These are phyloP conservation scores for Ictalurus furcatus DNA, from an alignment of 2,113 vertebrate genomes.

Conservation along the genomic window DNA sequence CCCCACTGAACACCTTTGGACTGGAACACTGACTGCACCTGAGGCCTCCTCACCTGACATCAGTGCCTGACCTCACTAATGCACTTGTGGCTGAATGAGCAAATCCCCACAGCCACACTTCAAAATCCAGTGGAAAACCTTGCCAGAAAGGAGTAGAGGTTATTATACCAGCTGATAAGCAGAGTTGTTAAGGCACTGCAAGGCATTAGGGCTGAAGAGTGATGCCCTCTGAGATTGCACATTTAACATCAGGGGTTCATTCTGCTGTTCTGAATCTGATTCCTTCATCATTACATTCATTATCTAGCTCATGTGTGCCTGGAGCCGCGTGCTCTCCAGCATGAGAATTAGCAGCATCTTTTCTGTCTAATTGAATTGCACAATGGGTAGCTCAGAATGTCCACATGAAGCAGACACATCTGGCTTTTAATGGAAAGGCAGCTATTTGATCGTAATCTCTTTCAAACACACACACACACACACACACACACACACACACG, in stretches of 20 bases:
- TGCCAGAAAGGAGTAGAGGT: neutral
- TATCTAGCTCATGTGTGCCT: slow-evolving; percentile 21
- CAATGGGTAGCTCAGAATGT: neutral
- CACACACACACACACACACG: neutral
- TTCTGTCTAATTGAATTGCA: slow-evolving; percentile 20
- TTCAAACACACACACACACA: neutral
- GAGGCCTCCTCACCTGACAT: neutral
- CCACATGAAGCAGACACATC: slow-evolving; percentile 13
- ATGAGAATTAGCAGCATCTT: slow-evolving; percentile 24
- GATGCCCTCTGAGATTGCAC: neutral
- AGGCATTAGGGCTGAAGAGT: neutral
- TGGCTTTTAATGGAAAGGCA: slow-evolving; percentile 12
- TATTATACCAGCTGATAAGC: neutral
- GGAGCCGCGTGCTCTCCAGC: slow-evolving; percentile 13
- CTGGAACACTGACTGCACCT: neutral
- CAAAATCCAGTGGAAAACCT: neutral
- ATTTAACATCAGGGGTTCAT: slow-evolving; percentile 20
- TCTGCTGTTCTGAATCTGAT: slow-evolving; percentile 10
- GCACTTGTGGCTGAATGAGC: neutral
- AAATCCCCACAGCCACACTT: neutral
- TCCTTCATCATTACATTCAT: slow-evolving; percentile 16
- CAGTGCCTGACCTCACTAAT: neutral
- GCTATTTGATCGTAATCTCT: neutral
- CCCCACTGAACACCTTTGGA: neutral
- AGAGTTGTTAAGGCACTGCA: neutral